phyloP scores from a whole-genome alignment of 2,888 invertebrate genomes.

The Crioceris asparagi region DNA sequence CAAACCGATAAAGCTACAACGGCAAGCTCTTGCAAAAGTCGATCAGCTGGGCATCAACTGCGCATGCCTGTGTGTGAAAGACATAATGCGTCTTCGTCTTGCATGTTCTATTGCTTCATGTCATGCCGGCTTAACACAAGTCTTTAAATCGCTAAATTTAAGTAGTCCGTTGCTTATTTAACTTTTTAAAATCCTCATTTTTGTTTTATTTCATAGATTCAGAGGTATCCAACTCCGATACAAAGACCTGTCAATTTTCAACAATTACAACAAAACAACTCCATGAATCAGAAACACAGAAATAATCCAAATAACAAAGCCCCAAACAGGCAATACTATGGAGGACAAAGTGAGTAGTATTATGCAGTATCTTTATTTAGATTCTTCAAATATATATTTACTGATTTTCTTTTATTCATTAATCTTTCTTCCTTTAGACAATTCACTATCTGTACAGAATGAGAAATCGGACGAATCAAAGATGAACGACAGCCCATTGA shows the following conservation, averaged over 20 bases:
- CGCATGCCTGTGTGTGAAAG: no score
- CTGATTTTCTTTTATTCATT: neutral
- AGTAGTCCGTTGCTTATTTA: no score
- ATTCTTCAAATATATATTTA: neutral
- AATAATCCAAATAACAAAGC: conserved; percentile 33
- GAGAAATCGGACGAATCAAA: conserved; percentile 35
- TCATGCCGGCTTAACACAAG: no score
- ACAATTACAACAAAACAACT: conserved; percentile 35
- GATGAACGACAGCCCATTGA: conserved; percentile 26
- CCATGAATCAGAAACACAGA: conserved; percentile 34
- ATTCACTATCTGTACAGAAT: conserved; percentile 29
- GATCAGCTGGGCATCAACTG: no score
- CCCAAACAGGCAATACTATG: conserved; percentile 42
- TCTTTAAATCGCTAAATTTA: no score
- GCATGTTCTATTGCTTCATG: no score
- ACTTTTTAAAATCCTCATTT: neutral
- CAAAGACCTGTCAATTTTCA: conserved; percentile 43
- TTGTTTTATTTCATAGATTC: conserved; percentile 20
- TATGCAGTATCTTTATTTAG: no score
- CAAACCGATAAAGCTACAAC: no score
- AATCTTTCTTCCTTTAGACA: conserved; percentile 20
- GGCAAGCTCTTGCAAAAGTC: no score
- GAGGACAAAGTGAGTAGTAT: conserved; percentile 39
- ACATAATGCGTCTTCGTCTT: no score
- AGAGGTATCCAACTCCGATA: conserved; percentile 42